A percentile compares a stretch with the other conserved stretches of the same genome.
These are phyloP conservation scores for Chiloscyllium plagiosum DNA, from an alignment of 2,113 vertebrate genomes.

Conservation along the genomic window DNA sequence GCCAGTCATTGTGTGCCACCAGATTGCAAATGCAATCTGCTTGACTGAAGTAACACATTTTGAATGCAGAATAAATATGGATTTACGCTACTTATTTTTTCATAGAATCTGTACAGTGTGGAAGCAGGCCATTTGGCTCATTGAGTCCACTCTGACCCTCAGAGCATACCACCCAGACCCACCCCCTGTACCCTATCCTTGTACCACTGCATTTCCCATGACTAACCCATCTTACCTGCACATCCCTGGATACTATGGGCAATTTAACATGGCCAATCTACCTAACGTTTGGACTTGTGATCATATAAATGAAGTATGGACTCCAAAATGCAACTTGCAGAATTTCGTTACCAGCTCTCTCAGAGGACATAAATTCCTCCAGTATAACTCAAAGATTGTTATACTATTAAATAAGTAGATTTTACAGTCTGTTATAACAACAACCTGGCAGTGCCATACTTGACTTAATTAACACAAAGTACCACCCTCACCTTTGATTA, in stretches of 20 bases:
- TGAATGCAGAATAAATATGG: neutral
- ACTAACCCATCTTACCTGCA: no score
- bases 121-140: no score
- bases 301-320: neutral
- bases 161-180: no score
- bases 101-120: no score
- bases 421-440: neutral
- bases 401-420: neutral
- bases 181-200: no score
- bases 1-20: neutral
- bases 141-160: no score
- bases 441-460: neutral
- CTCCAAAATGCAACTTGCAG: neutral
- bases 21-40: neutral
- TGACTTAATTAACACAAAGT: neutral
- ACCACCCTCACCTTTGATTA: neutral
- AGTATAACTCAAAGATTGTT: neutral
- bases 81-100: neutral
- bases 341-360: neutral
- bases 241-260: no score
- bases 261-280: no score
- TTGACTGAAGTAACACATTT: neutral
- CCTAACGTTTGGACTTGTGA: neutral
- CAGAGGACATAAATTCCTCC: no score
- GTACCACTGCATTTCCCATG: no score